A percentile compares a stretch with the other conserved stretches of the same genome.
Conservation (phyloP, 2,888 invertebrate genomes). For the Sphaerophoria rueppellii region DNA sequence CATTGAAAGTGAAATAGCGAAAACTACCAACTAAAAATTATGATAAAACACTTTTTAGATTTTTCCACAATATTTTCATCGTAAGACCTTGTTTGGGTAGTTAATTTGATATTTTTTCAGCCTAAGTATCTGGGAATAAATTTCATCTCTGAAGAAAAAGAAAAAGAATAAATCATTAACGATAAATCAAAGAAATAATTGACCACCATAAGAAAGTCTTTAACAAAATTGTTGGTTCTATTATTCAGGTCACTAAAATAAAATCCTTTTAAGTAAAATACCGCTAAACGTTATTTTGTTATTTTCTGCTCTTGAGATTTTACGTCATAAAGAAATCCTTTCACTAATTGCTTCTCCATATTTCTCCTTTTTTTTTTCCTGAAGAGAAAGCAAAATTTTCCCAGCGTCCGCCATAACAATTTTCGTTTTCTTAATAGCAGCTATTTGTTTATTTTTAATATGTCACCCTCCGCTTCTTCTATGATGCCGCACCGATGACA, state of each 20-base stretch:
- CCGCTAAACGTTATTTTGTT: slow-evolving; percentile 51
- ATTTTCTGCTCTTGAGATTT: slow-evolving; percentile 61
- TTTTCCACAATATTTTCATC: too few relatives aligned
- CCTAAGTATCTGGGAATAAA: too few relatives aligned
- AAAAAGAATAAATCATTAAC: not conserved
- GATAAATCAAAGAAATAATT: slow-evolving; percentile 63
- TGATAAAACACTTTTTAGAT: too few relatives aligned
- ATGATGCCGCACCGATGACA: slow-evolving; percentile 57
- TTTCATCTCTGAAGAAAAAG: too few relatives aligned
- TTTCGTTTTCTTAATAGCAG: slow-evolving; percentile 18
- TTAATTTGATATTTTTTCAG: too few relatives aligned
- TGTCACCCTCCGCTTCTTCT: slow-evolving; percentile 57
- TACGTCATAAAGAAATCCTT: slow-evolving; percentile 62
- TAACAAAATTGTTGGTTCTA: slow-evolving; percentile 23
- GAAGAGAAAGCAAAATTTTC: slow-evolving; percentile 12
- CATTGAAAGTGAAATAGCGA: too few relatives aligned
- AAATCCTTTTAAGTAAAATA: slow-evolving; percentile 24
- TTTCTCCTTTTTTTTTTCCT: slow-evolving; percentile 3
- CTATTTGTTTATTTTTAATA: slow-evolving; percentile 68
- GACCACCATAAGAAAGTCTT: slow-evolving; percentile 25
- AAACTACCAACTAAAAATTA: too few relatives aligned
- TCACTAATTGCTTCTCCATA: slow-evolving; percentile 48
- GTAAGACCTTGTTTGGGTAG: too few relatives aligned
- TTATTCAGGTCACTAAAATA: slow-evolving; percentile 39
- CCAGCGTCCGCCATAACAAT: slow-evolving; percentile 13